Base-by-base conservation (phyloP, 2,888 invertebrate genomes). In the Eugnorisma glareosa region DNA sequence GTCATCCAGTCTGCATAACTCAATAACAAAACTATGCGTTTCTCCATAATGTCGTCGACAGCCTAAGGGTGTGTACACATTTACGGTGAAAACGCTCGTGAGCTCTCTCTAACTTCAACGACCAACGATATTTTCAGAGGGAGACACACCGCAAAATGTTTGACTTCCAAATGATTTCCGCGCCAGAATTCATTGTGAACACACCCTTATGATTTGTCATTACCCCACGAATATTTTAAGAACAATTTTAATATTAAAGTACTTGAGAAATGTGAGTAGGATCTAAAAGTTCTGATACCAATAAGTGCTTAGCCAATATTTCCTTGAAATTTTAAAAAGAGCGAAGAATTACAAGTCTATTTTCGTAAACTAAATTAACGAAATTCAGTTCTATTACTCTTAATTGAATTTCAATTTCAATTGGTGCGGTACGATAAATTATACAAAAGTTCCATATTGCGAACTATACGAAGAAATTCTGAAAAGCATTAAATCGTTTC, bases 1-100 rank as follows among this genome's bases (percentile, higher is more conserved):
- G 70, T 69, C 79, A 85, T 75, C 71, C 86, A 74, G 95, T 94
- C 96, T 95, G 96, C 96, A 96, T 96, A 96, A 94, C 95, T 96
- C 94, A 95, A 96, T 96, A 95, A 91, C 94, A 91, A 90, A 95
- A 93, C 94, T 95, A 96, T 96, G 94, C 93, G 86, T 90, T 88
- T 90, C 90, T 90, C 90, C 82, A 86, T 89, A 86, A 89, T 89
- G 78, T 82, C 77, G 72, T 67, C 78, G 66, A 85, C 48, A 59
- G 61, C 43, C 45, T 83, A 68, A 82, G 71, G 80, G 75, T 21
- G 59, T 71, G 67, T 72, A 57, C 59, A 83, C 59, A 83, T 83
- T 83, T 54, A 35, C 48, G 24, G 40, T 21, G 3, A 28, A 48
- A 18, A 11, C 21, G 18, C 10, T 66, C 13, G 24, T 67, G 43